Percentiles rank a stretch among this genome's conserved stretches.
Conservation (phyloP, 2,113 vertebrate genomes). For the Helogale parvula region DNA sequence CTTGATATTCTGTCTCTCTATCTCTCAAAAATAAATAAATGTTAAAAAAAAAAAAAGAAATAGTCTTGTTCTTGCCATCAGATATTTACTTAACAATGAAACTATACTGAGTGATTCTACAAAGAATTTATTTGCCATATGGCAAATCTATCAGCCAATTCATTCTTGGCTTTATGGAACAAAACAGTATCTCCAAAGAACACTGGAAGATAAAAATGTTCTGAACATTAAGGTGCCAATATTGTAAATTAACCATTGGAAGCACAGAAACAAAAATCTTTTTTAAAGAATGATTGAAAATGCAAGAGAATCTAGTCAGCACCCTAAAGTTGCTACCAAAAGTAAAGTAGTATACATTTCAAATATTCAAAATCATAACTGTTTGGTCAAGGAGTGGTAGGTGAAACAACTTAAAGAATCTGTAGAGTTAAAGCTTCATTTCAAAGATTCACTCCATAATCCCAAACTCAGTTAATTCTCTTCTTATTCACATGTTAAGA, state of each 20-base stretch:
- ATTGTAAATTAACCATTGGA: neutral
- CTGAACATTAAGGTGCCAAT: neutral
- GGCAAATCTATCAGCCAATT: neutral
- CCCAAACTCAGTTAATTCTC: neutral
- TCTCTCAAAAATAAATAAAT: too few relatives aligned
- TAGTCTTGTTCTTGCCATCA: conserved; percentile 2
- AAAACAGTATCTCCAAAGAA: conserved; percentile 17
- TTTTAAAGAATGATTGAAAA: conserved; percentile 36
- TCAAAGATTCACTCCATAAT: conserved; percentile 5
- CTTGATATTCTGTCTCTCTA: too few relatives aligned
- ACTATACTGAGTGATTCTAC: neutral
- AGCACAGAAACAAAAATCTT: neutral
- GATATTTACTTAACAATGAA: conserved; percentile 49
- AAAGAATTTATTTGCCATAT: neutral
- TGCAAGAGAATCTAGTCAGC: conserved; percentile 1
- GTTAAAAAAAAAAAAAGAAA: neutral
- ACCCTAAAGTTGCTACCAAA: neutral
- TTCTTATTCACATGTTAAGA: conserved; percentile 34
- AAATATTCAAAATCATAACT: conserved; percentile 23
- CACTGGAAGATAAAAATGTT: neutral
- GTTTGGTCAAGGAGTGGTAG: neutral
- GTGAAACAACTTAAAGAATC: neutral
- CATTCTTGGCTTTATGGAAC: neutral
- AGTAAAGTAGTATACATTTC: conserved; percentile 7
- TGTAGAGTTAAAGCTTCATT: neutral